Conservation (phyloP, 2,113 vertebrate species). For the Pleuronectes platessa region DNA sequence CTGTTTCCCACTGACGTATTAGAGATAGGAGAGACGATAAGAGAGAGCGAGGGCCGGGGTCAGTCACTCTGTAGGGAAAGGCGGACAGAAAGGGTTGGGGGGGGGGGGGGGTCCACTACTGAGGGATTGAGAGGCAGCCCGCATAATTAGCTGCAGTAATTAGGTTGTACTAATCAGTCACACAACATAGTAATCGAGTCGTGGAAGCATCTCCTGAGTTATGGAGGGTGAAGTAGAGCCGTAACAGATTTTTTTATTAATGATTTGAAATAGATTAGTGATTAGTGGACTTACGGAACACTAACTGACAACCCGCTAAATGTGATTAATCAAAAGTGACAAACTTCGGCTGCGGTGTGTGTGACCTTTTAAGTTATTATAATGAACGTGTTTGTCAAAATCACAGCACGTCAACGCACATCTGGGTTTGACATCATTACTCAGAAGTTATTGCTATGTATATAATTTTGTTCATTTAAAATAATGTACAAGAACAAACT, state of each 20-base stretch:
- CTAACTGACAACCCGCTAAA: not conserved
- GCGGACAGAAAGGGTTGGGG: not conserved
- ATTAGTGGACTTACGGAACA: not conserved
- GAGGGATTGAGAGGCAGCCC: constrained; percentile 39
- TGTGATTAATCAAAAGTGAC: not conserved
- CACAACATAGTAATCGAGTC: constrained; percentile 24
- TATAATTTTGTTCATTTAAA: too few relatives aligned
- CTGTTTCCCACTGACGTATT: not conserved
- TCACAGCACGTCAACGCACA: too few relatives aligned
- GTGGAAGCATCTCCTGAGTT: constrained; percentile 24
- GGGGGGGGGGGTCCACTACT: constrained; percentile 25
- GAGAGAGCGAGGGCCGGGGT: constrained; percentile 7
- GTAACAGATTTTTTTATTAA: constrained; percentile 5
- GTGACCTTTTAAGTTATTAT: too few relatives aligned
- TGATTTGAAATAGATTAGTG: not conserved
- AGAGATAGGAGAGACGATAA: constrained; percentile 5
- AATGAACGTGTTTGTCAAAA: too few relatives aligned
- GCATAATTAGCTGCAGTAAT: constrained; percentile 58
- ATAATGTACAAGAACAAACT: too few relatives aligned
- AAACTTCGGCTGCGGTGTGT: too few relatives aligned
- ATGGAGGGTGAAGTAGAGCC: not conserved
- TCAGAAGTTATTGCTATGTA: too few relatives aligned
- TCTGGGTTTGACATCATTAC: too few relatives aligned
- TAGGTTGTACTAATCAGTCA: constrained; percentile 58
- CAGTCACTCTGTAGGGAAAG: constrained; percentile 11